Evolutionary conservation across 2,888 invertebrate genomes (phyloP).

Genomic region (Mythimna pallens): DNA sequence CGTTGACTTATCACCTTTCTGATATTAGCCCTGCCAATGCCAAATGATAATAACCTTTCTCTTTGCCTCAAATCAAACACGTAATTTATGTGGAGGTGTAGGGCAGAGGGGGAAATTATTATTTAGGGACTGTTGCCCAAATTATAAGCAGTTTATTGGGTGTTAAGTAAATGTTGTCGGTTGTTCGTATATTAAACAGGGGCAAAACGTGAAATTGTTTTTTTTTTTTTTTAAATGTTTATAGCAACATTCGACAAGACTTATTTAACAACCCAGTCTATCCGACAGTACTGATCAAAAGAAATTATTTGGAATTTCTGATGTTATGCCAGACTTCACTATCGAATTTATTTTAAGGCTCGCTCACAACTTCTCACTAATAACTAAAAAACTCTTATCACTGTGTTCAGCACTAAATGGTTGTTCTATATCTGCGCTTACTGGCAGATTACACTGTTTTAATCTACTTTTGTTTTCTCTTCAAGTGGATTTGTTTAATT

Average conservation of each 20-base stretch:
- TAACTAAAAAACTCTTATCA: too few relatives aligned
- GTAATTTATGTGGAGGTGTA: background rate
- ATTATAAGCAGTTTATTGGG: conserved; percentile 5
- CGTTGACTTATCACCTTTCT: conserved; percentile 28
- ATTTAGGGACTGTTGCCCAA: background rate
- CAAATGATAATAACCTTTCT: conserved; percentile 41
- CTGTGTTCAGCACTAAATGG: background rate
- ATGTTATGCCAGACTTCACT: background rate
- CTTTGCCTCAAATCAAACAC: conserved; percentile 21
- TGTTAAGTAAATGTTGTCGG: conserved; percentile 14
- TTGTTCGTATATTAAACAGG: background rate
- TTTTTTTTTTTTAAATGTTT: background rate
- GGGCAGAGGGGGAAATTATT: background rate
- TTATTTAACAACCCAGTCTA: conserved; percentile 9
- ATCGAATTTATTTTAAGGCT: conserved; percentile 15
- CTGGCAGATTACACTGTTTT: too few relatives aligned
- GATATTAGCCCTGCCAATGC: conserved; percentile 40
- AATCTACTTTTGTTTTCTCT: too few relatives aligned
- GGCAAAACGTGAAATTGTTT: background rate
- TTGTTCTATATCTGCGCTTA: too few relatives aligned
- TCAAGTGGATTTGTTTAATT: too few relatives aligned
- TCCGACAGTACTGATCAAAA: background rate
- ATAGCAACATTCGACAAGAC: conserved; percentile 12
- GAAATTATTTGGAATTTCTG: background rate
- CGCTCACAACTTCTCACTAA: conserved; percentile 1